These are phyloP conservation scores for Siphonodentalium dalli DNA, from an alignment of 2,888 invertebrate genomes.

Conservation along the genomic window DNA sequence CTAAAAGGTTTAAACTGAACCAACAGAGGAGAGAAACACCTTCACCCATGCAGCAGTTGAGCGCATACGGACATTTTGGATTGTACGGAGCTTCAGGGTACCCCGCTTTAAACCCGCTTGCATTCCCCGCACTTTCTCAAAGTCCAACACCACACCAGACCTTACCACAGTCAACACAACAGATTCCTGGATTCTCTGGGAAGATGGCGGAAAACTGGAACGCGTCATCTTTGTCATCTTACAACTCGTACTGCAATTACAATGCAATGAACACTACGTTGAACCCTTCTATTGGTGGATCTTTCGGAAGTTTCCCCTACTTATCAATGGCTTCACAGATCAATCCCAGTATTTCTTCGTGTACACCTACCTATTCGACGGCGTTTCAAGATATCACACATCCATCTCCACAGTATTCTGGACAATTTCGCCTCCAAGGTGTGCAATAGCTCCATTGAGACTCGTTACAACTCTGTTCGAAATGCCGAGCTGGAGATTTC, in stretches of 20 bases:
- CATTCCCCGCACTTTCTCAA: conserved; percentile 39
- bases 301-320: too few species aligned
- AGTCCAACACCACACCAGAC: conserved; percentile 45
- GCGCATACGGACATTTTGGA: conserved; percentile 50
- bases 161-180: conserved; percentile 33
- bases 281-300: conserved; percentile 21
- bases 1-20: conserved; percentile 59
- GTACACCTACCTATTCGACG: too few species aligned
- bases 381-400: too few species aligned
- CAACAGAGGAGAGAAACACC: conserved; percentile 30
- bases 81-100: conserved; percentile 44
- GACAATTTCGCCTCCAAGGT: too few species aligned
- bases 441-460: too few species aligned
- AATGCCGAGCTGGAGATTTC: too few species aligned
- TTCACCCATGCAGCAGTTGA: conserved; percentile 45
- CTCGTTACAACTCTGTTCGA: too few species aligned
- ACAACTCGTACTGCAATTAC: conserved; percentile 35
- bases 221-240: conserved; percentile 22
- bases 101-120: conserved; percentile 41
- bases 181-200: too few species aligned
- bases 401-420: too few species aligned
- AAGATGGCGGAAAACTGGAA: conserved; percentile 42
- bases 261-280: conserved; percentile 30
- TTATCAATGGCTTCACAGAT: too few species aligned
- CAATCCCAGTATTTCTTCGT: too few species aligned